Evolutionary conservation across 2,797 vertebrate species (phyloP).

Genomic region (Ctenochaetus hawaiiensis): DNA sequence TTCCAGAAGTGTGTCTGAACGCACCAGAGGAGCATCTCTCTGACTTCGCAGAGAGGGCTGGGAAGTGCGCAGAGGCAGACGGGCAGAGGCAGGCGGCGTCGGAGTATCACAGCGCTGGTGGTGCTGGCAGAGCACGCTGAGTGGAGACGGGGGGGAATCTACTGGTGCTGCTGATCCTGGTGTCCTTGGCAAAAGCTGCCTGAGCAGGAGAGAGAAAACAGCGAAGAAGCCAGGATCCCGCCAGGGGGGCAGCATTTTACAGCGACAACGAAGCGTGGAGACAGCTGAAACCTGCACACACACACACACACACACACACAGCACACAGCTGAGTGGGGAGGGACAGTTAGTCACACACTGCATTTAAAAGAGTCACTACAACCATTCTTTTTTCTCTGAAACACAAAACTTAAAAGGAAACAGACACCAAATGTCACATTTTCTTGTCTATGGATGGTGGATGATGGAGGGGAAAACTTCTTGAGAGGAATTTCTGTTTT

Average conservation of each 20-base stretch:
- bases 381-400: constrained; percentile 21
- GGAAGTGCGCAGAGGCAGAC: constrained; percentile 52
- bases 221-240: constrained; percentile 56
- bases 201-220: constrained; percentile 56
- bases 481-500: constrained; percentile 51
- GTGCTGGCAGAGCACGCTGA: constrained; percentile 61
- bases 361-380: constrained; percentile 55
- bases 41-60: constrained; percentile 57
- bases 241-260: constrained; percentile 69
- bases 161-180: constrained; percentile 64
- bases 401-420: constrained; percentile 37
- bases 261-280: constrained; percentile 61
- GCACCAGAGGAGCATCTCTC: constrained; percentile 58
- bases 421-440: constrained; percentile 28
- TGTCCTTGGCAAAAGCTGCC: constrained; percentile 63
- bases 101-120: constrained; percentile 52
- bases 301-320: constrained; percentile 22
- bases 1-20: constrained; percentile 57
- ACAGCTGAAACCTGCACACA: constrained; percentile 64
- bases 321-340: constrained; percentile 47
- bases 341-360: constrained; percentile 44
- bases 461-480: constrained; percentile 68
- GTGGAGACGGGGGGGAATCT: constrained; percentile 63
- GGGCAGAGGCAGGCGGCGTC: constrained; percentile 40
- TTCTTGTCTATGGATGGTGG: constrained; percentile 54